Percentiles rank a stretch among this genome's conserved stretches.
Evolutionary conservation across 2,797 vertebrate species (phyloP).

Genomic region (Xiphophorus birchmanni): DNA sequence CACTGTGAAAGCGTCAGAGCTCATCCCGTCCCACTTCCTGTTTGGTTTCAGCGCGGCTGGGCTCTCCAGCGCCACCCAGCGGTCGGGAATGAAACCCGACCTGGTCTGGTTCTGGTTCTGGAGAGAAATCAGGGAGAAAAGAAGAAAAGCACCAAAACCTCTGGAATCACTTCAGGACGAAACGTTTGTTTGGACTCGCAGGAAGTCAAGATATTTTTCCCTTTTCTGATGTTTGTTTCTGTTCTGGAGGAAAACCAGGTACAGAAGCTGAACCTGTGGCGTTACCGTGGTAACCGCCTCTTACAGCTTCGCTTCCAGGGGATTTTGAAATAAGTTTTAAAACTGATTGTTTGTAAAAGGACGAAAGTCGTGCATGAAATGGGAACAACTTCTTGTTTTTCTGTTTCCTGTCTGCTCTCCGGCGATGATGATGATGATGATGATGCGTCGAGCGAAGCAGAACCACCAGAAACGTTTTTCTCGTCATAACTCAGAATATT

Average conservation of each 20-base stretch:
- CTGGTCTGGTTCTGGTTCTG: too few species aligned
- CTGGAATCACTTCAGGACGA: background rate
- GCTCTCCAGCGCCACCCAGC: background rate
- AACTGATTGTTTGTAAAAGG: background rate
- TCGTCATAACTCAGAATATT: background rate
- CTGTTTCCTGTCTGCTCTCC: background rate
- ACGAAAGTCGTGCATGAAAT: background rate
- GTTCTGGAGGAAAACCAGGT: slow-evolving; percentile 14
- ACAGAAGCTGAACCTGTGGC: background rate
- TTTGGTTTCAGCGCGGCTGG: background rate
- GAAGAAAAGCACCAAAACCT: background rate
- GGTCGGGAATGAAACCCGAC: background rate
- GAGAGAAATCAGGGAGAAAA: slow-evolving; percentile 1
- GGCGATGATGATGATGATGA: too few species aligned
- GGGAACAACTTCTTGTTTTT: background rate
- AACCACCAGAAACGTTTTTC: too few species aligned
- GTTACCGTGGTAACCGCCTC: background rate
- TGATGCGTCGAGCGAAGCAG: too few species aligned
- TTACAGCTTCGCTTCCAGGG: background rate
- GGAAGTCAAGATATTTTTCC: background rate
- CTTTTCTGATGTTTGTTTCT: background rate
- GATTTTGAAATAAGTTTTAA: background rate
- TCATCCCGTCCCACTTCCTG: background rate
- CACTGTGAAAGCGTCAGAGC: slow-evolving; percentile 71
- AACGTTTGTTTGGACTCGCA: background rate